Percentiles rank a stretch among this genome's conserved stretches.
Conservation (phyloP, 1,140 invertebrate species). For the Caenorhabditis remanei region DNA sequence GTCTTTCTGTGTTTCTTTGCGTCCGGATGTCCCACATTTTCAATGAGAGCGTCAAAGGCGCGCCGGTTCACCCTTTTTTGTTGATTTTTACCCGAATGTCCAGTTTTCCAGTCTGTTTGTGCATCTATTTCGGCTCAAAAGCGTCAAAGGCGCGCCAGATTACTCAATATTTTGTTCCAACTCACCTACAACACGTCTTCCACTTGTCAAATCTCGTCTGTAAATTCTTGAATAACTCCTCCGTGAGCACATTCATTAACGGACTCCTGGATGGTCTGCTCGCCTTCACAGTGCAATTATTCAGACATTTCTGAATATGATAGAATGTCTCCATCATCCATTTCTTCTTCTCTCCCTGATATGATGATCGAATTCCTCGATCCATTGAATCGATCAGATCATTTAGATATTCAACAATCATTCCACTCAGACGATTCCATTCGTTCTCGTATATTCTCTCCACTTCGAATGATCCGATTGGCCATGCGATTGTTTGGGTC, state of each 20-base stretch:
- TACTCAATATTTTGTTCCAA: background rate
- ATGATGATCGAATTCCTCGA: background rate
- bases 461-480: background rate
- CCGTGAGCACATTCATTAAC: background rate
- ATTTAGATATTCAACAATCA: conserved; percentile 25
- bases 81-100: no score
- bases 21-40: no score
- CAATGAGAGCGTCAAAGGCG: no score
- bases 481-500: conserved; percentile 1
- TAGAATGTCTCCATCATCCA: background rate
- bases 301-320: conserved; percentile 10
- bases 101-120: no score
- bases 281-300: conserved; percentile 22
- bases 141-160: no score
- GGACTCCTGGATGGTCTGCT: conserved; percentile 7
- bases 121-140: no score
- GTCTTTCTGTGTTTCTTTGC: no score
- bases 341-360: background rate
- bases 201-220: conserved; percentile 10
- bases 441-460: background rate
- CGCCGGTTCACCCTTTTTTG: no score
- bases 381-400: background rate
- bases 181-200: conserved; percentile 9
- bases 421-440: conserved; percentile 22
- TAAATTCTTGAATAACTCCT: conserved; percentile 41